Evolutionary conservation across 2,888 invertebrate species (phyloP), one percentile per base, ranked within the genome.

Genomic region (Rotaria sp.): DNA sequence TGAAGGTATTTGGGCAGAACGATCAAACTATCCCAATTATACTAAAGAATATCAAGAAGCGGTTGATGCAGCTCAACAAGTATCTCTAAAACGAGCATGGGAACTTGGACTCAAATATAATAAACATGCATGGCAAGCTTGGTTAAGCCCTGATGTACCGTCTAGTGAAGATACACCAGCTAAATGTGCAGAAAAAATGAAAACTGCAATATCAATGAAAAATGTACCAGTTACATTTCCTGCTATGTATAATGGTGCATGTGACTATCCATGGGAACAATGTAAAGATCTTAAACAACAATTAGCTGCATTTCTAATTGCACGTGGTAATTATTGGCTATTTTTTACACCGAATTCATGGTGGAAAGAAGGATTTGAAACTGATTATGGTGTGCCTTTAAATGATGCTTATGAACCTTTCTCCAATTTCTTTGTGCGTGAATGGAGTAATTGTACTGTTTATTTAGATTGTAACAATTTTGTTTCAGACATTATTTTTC

Each of bases 51-150:
- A 80, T 80, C 80, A 45, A 10, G 2, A 45, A 80, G 41, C 45
- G 26, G 80, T 80, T 15, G 80, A 80, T 80, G 80, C 41, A 13
- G 80, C 80, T 11, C 45, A 45, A n/a, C 80, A 80, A 45, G 80
- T 80, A 24, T 80, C 80, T 21, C 15, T 80, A 80, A 80, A 45
- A 5, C 41, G 80, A 80, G 80, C 80, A 26, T 80, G 80, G 80
- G 80, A 80, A 80, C 80, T 80, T 15, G 80, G 80, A 4, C 45
- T 80, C 10, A 21, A 26, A 80, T 80, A 80, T 15, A n/a, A 45
- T 3, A 80, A 80, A 80, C 80, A 80, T 80, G 41, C 80, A 45
- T 80, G 80, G 80, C 80, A 80, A 80, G 80, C 80, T n/a, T 80
- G 80, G 80, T n/a, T 80, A 45, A 80, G 45, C n/a, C 80, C 80